These are phyloP conservation scores for Pentalonia nigronervosa DNA, from an alignment of 1,140 invertebrate genomes.

Conservation along the genomic window DNA sequence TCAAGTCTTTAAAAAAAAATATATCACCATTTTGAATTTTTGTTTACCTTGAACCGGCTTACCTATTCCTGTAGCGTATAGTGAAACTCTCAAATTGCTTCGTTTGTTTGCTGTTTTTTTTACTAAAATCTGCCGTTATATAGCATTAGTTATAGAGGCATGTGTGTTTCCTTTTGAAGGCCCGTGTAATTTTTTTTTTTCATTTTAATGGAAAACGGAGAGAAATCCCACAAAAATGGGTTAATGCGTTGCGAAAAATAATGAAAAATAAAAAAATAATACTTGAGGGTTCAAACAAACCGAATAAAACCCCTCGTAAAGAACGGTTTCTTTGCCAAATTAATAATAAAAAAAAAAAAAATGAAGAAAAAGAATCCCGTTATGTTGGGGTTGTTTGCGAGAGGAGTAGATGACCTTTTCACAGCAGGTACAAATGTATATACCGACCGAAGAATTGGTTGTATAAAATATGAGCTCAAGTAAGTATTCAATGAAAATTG, in stretches of 20 bases:
- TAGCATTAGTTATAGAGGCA: not conserved
- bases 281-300: conserved; percentile 55
- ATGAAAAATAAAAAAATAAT: conserved; percentile 37
- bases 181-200: conserved; percentile 39
- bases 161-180: conserved; percentile 53
- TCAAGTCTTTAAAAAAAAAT: conserved; percentile 53
- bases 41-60: not conserved
- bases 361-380: conserved; percentile 54
- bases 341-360: conserved; percentile 36
- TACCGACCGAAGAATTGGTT: not conserved
- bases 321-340: conserved; percentile 58
- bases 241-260: conserved; percentile 55
- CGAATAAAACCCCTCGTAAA: conserved; percentile 37
- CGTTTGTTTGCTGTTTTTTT: conserved; percentile 27
- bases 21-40: not conserved
- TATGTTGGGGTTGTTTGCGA: conserved; percentile 46
- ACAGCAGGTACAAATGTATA: conserved; percentile 43
- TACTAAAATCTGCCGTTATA: conserved; percentile 52
- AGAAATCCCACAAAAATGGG: conserved; percentile 57
- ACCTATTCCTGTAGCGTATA: not conserved
- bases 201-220: conserved; percentile 54
- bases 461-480: not conserved
- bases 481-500: not conserved
- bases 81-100: conserved; percentile 44
- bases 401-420: conserved; percentile 55